Evolutionary conservation across 2,888 invertebrate genomes (phyloP).

Genomic region (Miltochrista miniata): DNA sequence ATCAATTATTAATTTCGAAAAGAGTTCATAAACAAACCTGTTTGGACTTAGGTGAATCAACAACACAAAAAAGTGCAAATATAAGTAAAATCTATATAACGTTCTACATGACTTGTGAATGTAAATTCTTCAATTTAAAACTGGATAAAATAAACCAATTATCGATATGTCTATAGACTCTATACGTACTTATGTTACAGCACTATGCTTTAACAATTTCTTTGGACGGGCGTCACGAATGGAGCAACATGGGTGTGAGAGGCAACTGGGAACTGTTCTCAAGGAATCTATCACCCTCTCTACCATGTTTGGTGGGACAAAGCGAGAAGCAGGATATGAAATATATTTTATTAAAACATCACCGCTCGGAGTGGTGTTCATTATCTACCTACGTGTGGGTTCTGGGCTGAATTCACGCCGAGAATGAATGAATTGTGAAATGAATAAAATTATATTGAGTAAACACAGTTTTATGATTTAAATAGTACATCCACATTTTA

Average conservation of each 20-base stretch:
- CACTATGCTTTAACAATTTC: constrained; percentile 49
- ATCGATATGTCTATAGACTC: background rate
- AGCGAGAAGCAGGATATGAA: constrained; percentile 45
- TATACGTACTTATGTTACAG: constrained; percentile 15
- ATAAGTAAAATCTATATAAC: too few species aligned
- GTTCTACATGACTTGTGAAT: too few species aligned
- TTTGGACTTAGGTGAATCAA: too few species aligned
- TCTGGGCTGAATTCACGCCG: constrained; percentile 53
- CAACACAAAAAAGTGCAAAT: too few species aligned
- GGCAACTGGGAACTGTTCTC: constrained; percentile 44
- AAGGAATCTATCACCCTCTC: constrained; percentile 28
- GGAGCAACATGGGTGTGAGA: constrained; percentile 47
- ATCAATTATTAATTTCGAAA: too few species aligned
- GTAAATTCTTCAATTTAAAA: too few species aligned
- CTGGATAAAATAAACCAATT: background rate
- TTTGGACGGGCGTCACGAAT: constrained; percentile 68
- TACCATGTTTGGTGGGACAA: constrained; percentile 26
- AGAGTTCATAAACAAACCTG: too few species aligned
- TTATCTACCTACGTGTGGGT: constrained; percentile 77
- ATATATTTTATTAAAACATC: constrained; percentile 70
- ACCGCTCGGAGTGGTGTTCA: constrained; percentile 50
- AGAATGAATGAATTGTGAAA: constrained; percentile 62
- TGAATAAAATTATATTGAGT: constrained; percentile 68
- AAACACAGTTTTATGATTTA: constrained; percentile 55
- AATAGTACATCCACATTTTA: too few species aligned